Percentiles rank a stretch among this genome's conserved stretches.
Evolutionary conservation across 2,113 vertebrate genomes (phyloP).

Genomic region (Serinus canaria): DNA sequence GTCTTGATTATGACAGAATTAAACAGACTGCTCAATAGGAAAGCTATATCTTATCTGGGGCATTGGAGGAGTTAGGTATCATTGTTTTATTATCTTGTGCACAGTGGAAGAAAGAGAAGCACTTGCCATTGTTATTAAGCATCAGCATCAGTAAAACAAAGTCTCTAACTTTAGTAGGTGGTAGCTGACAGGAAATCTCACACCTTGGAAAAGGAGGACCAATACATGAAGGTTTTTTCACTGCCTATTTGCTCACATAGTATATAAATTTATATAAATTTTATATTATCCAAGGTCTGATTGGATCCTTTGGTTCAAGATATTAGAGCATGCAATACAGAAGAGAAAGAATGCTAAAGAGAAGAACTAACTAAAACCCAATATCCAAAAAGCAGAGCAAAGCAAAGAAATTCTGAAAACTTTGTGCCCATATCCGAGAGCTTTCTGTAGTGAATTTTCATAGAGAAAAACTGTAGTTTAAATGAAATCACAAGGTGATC

Average conservation of each 20-base stretch:
- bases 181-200: neutral
- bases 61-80: neutral
- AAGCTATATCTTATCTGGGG: neutral
- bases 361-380: neutral
- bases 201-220: neutral
- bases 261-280: neutral
- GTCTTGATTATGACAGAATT: neutral
- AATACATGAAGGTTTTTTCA: neutral
- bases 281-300: neutral
- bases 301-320: neutral
- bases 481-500: neutral
- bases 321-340: neutral
- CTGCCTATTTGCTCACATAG: neutral
- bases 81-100: neutral
- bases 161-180: neutral
- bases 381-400: neutral
- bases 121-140: neutral
- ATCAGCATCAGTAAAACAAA: neutral
- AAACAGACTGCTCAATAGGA: neutral
- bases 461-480: neutral
- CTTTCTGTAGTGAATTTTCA: neutral
- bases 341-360: neutral
- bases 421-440: neutral
- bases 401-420: neutral
- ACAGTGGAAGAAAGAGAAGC: neutral